These are phyloP conservation scores for Acanthiza pusilla DNA, from an alignment of 2,797 vertebrate genomes.

Conservation along the genomic window DNA sequence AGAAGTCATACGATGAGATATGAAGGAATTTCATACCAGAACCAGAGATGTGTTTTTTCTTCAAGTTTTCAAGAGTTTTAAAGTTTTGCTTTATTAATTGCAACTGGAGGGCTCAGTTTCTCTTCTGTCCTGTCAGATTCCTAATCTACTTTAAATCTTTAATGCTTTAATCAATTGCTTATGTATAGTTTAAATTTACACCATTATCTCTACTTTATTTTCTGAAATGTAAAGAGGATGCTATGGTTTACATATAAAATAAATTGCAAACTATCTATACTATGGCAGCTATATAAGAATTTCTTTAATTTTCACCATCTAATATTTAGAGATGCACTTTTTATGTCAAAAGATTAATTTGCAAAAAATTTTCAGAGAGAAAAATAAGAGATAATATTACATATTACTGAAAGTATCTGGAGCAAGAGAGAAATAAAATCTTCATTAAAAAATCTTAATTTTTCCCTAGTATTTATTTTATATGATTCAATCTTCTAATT, in stretches of 20 bases:
- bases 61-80: background rate
- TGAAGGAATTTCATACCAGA: background rate
- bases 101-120: background rate
- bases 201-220: background rate
- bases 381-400: background rate
- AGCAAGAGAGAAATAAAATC: background rate
- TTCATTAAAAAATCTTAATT: background rate
- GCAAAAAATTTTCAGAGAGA: background rate
- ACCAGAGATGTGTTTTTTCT: background rate
- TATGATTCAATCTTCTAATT: background rate
- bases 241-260: background rate
- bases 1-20: background rate
- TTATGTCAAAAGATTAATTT: background rate
- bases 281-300: background rate
- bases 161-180: background rate
- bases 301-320: background rate
- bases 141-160: background rate
- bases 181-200: background rate
- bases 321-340: background rate
- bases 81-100: background rate
- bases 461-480: background rate
- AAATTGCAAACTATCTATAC: background rate
- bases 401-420: background rate
- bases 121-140: background rate
- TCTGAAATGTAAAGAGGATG: background rate